phyloP scores from a whole-genome alignment of 2,888 invertebrate genomes.

The Pristionchus fissidentatus region DNA sequence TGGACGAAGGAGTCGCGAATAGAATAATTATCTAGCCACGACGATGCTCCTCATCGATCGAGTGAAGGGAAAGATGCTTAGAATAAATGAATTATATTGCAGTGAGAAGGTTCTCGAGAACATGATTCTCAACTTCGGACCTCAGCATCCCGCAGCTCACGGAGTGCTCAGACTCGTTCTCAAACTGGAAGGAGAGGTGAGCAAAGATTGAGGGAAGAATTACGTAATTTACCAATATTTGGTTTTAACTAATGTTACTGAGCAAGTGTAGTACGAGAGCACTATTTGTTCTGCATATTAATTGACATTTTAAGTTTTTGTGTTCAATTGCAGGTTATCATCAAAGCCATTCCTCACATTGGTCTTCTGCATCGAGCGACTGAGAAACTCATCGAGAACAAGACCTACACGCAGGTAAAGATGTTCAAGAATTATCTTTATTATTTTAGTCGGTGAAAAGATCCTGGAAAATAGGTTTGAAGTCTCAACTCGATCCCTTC shows the following conservation, averaged over 20 bases:
- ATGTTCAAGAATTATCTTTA: background rate
- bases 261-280: background rate
- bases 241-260: background rate
- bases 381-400: constrained; percentile 97
- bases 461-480: background rate
- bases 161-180: constrained; percentile 89
- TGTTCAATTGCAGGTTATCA: constrained; percentile 82
- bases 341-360: constrained; percentile 94
- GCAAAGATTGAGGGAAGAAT: too few species aligned
- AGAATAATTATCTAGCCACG: too few species aligned
- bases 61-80: too few species aligned
- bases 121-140: constrained; percentile 90
- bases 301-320: background rate
- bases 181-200: constrained; percentile 87
- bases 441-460: background rate
- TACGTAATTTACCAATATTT: background rate
- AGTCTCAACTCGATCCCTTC: background rate
- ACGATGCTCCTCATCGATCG: too few species aligned
- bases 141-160: constrained; percentile 94
- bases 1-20: too few species aligned
- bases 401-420: constrained; percentile 91
- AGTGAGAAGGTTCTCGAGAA: constrained; percentile 88
- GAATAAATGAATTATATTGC: background rate
- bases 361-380: constrained; percentile 96
- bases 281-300: background rate